Evolutionary conservation across 1,140 invertebrate genomes (phyloP), one percentile per base, ranked within the genome.

Genomic region (Drosophila setifemur): DNA sequence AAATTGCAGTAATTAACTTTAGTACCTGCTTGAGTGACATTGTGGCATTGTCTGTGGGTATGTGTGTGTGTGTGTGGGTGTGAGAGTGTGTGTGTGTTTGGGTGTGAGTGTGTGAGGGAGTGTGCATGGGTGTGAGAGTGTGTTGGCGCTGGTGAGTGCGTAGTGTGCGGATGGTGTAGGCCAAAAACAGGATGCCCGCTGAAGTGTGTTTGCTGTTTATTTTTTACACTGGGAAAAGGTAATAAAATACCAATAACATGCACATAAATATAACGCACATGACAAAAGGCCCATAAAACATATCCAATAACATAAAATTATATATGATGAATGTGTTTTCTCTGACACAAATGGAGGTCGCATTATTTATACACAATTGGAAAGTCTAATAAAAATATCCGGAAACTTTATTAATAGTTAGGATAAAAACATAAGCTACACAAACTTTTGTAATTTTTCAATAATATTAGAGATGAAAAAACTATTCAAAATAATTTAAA

Each of bases 1-100:
- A 85, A 86, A 86, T 86, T 73, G 81, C 81, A 75, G 85, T 86
- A 85, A 86, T 85, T 85, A 85, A 85, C 81, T 85, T 86, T 86
- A 75, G 81, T 85, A 85, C 81, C 82, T 85, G 81, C 74, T 85
- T 85, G 81, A 85, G 75, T 86, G 79, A 86, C 75, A 85, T 74
- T 86, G 60, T 58, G 75, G 54, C 26, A 39, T 37, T 40, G 31
- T 45, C 23, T 39, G 31, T 23, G 33, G 44, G 35, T 47, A 26
- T 14, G 33, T 48, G 47, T 44, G 16, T 12, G 21, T 40, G 31
- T 40, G 45, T 19, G 35, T 16, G 3, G 4, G 19, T 6, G 5
- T 21, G 16, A 9, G 11, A 6, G 25, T 28, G 1, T 3, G 14
- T 3, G 28, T 28, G 28, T 4, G 8, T 11, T 31, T 1, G 28